Base-by-base conservation (phyloP, 2,888 invertebrate species). In the Abscondita cerata region DNA sequence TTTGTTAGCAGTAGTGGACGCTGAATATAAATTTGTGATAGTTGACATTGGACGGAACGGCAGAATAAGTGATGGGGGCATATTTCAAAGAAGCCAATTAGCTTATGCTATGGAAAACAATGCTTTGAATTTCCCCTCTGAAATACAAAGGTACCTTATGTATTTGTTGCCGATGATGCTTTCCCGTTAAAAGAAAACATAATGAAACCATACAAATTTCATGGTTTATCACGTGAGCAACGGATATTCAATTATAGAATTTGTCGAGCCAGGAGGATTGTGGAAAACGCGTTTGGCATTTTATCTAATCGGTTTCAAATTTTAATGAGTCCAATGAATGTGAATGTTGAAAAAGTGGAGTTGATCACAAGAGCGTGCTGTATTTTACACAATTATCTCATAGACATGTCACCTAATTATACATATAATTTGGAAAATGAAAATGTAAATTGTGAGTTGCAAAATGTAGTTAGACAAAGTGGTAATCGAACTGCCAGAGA, bases 401-500 rank as follows among this genome's bases (percentile, higher is more conserved):
- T 40, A 13, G 15, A 12, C n/a, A 15, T 40, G 15, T 40, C 40
- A 38, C 38, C 38, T 13, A 38, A 38, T n/a, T 38, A 38, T 13
- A 38, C 12, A n/a, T 38, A 9, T 13, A 38, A 38, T 11, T n/a
- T 38, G 8, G 38, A 38, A 38, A 13, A 38, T 38, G 38, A 31
- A 31, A 9, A 31, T 31, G 9, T 38, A 38, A 38, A 9, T 5
- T 41, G 41, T 41, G 4, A 41, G 5, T 12, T 13, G 15, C 13
- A 12, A 18, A 41, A 41, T 13, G 41, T 41, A 15, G 41, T 41
- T 13, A 12, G 41, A 3, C 41, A 41, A 41, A 15, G 41, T 13
- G 12, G 41, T 3, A 41, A 41, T 41, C 41, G 41, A 41, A 41
- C 41, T 18, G 41, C 38, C 12, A 38, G n/a, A 38, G 15, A 40